These are phyloP conservation scores for Callyntrura sp. DNA, from an alignment of 2,888 invertebrate genomes.

Conservation along the genomic window DNA sequence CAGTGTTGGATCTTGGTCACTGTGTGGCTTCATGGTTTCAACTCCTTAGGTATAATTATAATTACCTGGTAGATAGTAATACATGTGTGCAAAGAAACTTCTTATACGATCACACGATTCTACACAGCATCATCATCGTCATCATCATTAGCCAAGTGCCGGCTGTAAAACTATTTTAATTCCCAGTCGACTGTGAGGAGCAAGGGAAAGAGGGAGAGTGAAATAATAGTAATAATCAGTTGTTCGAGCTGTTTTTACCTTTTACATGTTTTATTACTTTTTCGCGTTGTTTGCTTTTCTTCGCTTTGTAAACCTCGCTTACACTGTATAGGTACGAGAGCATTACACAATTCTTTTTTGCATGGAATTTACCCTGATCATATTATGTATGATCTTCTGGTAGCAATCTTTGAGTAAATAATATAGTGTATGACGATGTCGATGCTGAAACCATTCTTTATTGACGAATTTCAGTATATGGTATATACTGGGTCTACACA, in stretches of 20 bases:
- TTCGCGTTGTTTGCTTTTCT: constrained; percentile 36
- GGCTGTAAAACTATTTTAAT: constrained; percentile 43
- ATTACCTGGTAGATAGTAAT: constrained; percentile 18
- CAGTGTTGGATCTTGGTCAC: neutral
- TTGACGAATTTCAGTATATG: neutral
- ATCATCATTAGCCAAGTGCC: constrained; percentile 1
- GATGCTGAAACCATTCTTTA: neutral
- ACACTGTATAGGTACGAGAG: neutral
- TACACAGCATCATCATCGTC: neutral
- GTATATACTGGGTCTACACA: neutral
- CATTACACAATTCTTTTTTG: neutral
- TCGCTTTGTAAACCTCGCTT: neutral
- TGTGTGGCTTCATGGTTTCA: neutral
- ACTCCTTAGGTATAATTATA: constrained; percentile 15
- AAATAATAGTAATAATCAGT: constrained; percentile 26
- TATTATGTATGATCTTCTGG: neutral
- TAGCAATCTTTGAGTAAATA: neutral
- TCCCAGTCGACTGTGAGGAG: neutral
- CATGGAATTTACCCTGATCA: neutral
- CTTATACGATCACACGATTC: too few species aligned
- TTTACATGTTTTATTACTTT: constrained; percentile 50
- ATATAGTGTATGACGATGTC: neutral
- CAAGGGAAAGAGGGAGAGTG: neutral
- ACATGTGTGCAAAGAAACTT: constrained; percentile 3
- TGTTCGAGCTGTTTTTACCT: neutral